Evolutionary conservation across 2,113 vertebrate species (phyloP).

Genomic region (Pachypanchax playfairii): DNA sequence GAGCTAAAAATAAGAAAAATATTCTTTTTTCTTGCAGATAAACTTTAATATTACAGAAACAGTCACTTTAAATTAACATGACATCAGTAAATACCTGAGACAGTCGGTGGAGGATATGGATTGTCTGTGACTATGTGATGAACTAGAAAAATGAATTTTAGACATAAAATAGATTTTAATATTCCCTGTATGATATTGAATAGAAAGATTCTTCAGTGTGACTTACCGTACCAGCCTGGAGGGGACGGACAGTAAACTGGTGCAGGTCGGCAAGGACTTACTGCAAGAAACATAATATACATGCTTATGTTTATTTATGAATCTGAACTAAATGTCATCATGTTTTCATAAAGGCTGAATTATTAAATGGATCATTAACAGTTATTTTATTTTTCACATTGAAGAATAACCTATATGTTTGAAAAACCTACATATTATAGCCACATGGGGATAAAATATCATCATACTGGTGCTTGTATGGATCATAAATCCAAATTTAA

Average conservation of each 20-base stretch:
- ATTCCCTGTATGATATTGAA: not conserved
- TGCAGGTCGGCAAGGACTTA: constrained; percentile 76
- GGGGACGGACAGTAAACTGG: constrained; percentile 81
- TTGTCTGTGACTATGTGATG: constrained; percentile 83
- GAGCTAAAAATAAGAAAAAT: constrained; percentile 50
- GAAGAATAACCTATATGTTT: not conserved
- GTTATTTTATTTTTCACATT: not conserved
- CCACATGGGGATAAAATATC: not conserved
- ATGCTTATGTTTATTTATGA: not conserved
- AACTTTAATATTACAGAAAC: not conserved
- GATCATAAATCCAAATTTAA: too few species aligned
- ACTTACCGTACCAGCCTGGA: constrained; percentile 83
- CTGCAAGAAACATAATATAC: constrained; percentile 38
- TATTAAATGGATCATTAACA: too few species aligned
- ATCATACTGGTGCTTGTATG: too few species aligned
- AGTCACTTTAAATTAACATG: too few species aligned
- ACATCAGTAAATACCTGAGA: constrained; percentile 66
- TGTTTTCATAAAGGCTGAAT: too few species aligned
- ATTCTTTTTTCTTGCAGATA: not conserved
- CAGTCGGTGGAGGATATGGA: constrained; percentile 76
- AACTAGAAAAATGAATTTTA: constrained; percentile 67
- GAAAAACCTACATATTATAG: not conserved
- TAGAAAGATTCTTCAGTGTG: too few species aligned
- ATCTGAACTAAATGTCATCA: too few species aligned
- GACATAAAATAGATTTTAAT: not conserved